Evolutionary conservation across 2,113 vertebrate genomes (phyloP).

Genomic region (Gopherus evgoodei): DNA sequence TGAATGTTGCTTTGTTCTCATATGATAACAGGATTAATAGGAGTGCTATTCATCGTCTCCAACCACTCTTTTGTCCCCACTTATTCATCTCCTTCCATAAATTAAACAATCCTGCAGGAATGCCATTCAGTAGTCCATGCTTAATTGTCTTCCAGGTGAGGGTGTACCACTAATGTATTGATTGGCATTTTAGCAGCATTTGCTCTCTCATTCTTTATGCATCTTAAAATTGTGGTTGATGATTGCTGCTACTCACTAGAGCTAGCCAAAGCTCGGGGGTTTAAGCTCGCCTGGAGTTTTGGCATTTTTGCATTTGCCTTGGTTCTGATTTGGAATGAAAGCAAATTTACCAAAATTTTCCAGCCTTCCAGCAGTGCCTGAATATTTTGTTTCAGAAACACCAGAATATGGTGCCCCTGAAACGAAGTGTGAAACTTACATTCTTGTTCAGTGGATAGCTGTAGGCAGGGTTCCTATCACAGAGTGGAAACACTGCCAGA

Average conservation of each 20-base stretch:
- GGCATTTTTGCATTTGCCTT: background rate
- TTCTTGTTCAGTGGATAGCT: background rate
- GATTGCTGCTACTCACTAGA: background rate
- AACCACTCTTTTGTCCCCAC: background rate
- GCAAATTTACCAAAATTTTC: background rate
- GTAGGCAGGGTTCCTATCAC: no score
- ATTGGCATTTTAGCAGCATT: background rate
- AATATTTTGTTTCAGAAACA: background rate
- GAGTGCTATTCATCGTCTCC: background rate
- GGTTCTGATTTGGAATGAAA: background rate
- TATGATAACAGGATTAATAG: background rate
- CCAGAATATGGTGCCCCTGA: background rate
- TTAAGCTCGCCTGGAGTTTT: background rate
- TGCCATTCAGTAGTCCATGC: background rate
- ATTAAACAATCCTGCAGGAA: background rate
- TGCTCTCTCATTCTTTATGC: background rate
- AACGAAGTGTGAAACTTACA: background rate
- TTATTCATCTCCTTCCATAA: background rate
- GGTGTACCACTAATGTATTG: background rate
- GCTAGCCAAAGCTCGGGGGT: background rate
- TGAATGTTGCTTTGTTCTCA: background rate
- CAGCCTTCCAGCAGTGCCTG: background rate
- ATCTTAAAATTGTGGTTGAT: background rate
- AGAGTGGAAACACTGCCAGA: background rate
- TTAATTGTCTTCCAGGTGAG: background rate